Percentiles rank a stretch among this genome's conserved stretches.
phyloP scores from a whole-genome alignment of 2,888 invertebrate species.

The Philereme transversata region DNA sequence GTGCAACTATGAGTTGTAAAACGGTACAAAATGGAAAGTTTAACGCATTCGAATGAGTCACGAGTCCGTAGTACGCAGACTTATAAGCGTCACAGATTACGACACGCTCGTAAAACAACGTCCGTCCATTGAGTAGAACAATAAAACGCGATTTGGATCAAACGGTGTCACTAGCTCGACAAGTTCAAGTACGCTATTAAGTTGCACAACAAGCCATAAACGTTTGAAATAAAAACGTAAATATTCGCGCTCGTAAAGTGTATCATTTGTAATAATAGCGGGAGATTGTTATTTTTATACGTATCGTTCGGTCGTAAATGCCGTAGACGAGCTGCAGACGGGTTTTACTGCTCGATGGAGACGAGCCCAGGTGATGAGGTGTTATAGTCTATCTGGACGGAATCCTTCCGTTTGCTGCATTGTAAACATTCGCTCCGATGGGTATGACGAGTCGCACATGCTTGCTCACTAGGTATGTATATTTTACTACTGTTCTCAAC shows the following conservation, averaged over 20 bases:
- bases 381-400: slow-evolving; percentile 51
- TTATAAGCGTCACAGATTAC: slow-evolving; percentile 77
- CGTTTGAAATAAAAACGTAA: slow-evolving; percentile 76
- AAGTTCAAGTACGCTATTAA: slow-evolving; percentile 82
- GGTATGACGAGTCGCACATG: slow-evolving; percentile 18
- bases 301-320: slow-evolving; percentile 76
- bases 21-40: slow-evolving; percentile 67
- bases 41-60: slow-evolving; percentile 62
- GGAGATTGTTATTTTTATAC: slow-evolving; percentile 76
- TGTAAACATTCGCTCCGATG: slow-evolving; percentile 33
- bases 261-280: slow-evolving; percentile 62
- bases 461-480: slow-evolving; percentile 7
- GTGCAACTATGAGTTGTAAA: slow-evolving; percentile 23
- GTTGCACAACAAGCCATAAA: slow-evolving; percentile 79
- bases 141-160: slow-evolving; percentile 81
- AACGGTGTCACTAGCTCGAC: slow-evolving; percentile 79
- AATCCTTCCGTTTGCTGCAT: slow-evolving; percentile 51
- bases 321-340: slow-evolving; percentile 79
- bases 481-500: slow-evolving; percentile 10
- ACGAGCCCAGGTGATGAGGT: slow-evolving; percentile 66
- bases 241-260: slow-evolving; percentile 62
- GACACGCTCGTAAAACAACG: slow-evolving; percentile 76
- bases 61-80: slow-evolving; percentile 63
- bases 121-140: slow-evolving; percentile 79
- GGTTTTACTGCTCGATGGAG: slow-evolving; percentile 66